These are phyloP conservation scores for Acridotheres tristis DNA, from an alignment of 2,797 vertebrate species.

Conservation along the genomic window DNA sequence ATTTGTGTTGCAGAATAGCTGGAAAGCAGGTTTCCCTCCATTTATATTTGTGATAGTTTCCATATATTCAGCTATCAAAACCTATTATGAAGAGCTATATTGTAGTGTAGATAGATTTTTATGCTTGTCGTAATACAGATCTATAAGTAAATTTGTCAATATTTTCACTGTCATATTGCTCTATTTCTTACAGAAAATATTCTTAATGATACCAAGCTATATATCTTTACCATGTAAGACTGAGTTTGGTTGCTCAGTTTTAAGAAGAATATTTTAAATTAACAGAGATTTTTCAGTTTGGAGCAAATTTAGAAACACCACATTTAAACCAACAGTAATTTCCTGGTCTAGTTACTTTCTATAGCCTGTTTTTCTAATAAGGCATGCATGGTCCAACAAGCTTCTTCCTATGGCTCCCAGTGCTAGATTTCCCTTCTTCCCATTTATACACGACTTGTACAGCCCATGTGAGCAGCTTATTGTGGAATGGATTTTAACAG, in stretches of 20 bases:
- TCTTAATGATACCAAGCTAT: constrained; percentile 7
- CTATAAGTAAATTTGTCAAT: constrained; percentile 53
- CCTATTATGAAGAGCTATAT: constrained; percentile 48
- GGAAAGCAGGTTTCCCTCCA: constrained; percentile 35
- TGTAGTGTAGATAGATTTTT: constrained; percentile 20
- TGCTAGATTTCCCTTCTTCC: background rate
- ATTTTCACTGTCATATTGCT: background rate
- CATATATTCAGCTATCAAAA: constrained; percentile 47
- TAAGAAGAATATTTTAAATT: constrained; percentile 12
- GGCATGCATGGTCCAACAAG: background rate
- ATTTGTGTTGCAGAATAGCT: constrained; percentile 30
- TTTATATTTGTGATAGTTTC: constrained; percentile 38
- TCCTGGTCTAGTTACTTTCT: constrained; percentile 11
- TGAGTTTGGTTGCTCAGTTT: background rate
- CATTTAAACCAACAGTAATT: constrained; percentile 23
- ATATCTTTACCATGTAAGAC: background rate
- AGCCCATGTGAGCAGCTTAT: background rate
- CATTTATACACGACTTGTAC: background rate
- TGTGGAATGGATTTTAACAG: background rate
- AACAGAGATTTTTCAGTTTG: background rate
- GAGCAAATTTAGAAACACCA: background rate
- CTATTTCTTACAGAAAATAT: constrained; percentile 42
- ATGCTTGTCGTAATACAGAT: constrained; percentile 41
- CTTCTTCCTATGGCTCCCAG: background rate
- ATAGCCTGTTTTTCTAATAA: background rate